Conservation (phyloP, 1,140 invertebrate species). For the Uloborus diversus region DNA sequence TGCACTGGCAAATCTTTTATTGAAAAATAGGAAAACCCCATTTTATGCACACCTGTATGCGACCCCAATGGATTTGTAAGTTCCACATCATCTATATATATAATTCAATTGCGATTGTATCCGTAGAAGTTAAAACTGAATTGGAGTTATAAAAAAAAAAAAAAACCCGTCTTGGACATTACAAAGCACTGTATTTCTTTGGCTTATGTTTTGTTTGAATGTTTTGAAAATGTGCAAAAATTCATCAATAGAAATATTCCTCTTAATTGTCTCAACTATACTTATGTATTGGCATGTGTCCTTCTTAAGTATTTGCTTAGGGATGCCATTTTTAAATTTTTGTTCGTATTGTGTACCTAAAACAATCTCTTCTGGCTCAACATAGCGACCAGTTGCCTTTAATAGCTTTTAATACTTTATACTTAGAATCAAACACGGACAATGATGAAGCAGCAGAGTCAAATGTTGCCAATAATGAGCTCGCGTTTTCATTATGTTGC, state of each 20-base stretch:
- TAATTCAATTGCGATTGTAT: conserved; percentile 8
- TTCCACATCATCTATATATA: conserved; percentile 13
- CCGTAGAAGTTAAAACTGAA: background rate
- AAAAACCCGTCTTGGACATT: conserved; percentile 19
- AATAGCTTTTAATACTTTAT: conserved; percentile 3
- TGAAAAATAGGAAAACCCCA: conserved; percentile 6
- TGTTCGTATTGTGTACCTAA: background rate
- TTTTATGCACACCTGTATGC: conserved; percentile 10
- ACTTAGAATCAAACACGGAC: background rate
- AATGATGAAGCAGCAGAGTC: background rate
- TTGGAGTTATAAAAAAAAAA: background rate
- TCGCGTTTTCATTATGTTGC: background rate
- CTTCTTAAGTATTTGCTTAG: background rate
- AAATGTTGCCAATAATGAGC: background rate
- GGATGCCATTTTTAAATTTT: background rate
- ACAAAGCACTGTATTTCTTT: background rate
- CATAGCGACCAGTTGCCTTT: background rate
- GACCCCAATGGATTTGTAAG: background rate
- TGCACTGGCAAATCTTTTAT: conserved; percentile 12
- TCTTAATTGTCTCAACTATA: background rate
- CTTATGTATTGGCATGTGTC: conserved; percentile 6
- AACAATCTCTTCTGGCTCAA: background rate
- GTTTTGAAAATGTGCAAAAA: background rate
- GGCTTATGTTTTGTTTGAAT: background rate
- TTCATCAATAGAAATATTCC: background rate